Percentiles rank a stretch among this genome's conserved stretches.
Conservation (phyloP, 2,797 vertebrate species). For the Pseudocheirus occidentalis region DNA sequence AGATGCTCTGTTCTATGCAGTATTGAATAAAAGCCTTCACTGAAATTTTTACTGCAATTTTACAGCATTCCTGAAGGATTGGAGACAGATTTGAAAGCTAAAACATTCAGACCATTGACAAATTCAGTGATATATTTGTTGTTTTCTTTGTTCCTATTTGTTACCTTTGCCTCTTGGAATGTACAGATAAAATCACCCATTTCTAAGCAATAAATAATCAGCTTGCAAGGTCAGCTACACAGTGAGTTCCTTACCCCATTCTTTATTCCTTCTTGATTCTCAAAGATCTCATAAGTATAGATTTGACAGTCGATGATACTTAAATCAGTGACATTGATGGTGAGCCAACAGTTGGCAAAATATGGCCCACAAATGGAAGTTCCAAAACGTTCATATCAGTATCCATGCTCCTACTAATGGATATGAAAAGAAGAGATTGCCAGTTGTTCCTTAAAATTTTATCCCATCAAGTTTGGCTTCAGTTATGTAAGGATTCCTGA, state of each 20-base stretch:
- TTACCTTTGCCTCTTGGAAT: not conserved
- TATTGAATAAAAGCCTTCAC: not conserved
- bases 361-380: not conserved
- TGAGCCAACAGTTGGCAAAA: not conserved
- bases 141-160: not conserved
- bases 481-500: not conserved
- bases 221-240: not conserved
- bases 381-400: not conserved
- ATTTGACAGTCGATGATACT: not conserved
- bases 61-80: not conserved
- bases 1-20: not conserved
- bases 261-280: not conserved
- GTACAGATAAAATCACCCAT: not conserved
- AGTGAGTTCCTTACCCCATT: not conserved
- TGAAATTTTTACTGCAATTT: not conserved
- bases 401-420: not conserved
- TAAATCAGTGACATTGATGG: not conserved
- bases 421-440: not conserved
- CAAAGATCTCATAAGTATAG: not conserved
- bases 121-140: not conserved
- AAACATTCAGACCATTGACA: not conserved
- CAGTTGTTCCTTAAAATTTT: not conserved
- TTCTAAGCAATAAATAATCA: not conserved
- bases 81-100: not conserved
- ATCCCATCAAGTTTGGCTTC: not conserved